Base-by-base conservation (phyloP, 2,888 invertebrate species). In the Morpho deidamia region DNA sequence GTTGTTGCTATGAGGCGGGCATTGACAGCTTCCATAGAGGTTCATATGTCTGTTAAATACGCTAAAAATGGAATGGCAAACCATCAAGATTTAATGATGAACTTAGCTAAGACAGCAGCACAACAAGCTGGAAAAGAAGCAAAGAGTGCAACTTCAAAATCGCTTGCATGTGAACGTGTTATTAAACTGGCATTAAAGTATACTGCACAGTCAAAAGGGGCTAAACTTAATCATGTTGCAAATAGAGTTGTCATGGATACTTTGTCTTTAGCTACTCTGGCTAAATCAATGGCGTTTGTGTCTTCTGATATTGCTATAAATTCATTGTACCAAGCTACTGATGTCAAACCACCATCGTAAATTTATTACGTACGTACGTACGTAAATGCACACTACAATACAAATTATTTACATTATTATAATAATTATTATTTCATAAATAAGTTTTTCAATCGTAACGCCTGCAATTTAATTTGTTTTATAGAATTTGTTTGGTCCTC, bases 41-140 rank as follows among this genome's bases (percentile, higher is more conserved):
- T 89, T 1, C 78, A 83, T 58, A 89, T 89, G 89, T 87, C 89
- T 8, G 83, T 89, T 0, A 78, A 70, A 51, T 83, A 80, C 55
- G 88, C 89, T 11, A 86, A 82, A 59, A 85, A 79, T 58, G 87
- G 87, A 5, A 84, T 87, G 87, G 78, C 84, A 1, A 85, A 86
- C 64, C 87, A 88, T 57, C 85, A 85, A 62, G 87, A 88, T 43
- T 64, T 89, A 50, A 89, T 89, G 89, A 87, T 87, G 88, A 89
- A 87, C 68, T 73, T 89, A 51, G 89, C 89, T 0, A 88, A 84
- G 58, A 87, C 88, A 7, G 89, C 89, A 11, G 89, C 89, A 7
- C 88, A 89, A 59, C 88, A 89, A 68, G 89, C 88, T 33, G 88
- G 88, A 0, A 89, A 89, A 66, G 88, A 89, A 66, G 89, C 89